phyloP scores from a whole-genome alignment of 1,140 invertebrate species.

The Formica exsecta region DNA sequence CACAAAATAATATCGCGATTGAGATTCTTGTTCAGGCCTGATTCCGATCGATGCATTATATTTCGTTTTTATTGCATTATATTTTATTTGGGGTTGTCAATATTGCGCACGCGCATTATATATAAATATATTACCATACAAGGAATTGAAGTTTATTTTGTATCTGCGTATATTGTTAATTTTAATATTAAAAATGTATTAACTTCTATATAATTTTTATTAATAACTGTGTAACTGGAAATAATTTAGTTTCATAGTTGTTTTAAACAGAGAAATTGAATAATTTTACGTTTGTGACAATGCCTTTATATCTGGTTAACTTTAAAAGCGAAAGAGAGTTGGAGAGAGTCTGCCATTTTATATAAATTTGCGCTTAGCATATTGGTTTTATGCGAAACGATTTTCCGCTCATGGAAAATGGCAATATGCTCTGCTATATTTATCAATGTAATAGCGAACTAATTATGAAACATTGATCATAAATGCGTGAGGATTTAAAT shows the following conservation, averaged over 20 bases:
- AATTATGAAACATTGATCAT: constrained; percentile 50
- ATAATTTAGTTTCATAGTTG: constrained; percentile 25
- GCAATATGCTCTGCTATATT: constrained; percentile 43
- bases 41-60: constrained; percentile 25
- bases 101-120: background rate
- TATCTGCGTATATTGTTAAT: constrained; percentile 3
- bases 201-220: constrained; percentile 26
- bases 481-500: constrained; percentile 37
- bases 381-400: constrained; percentile 51
- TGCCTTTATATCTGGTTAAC: constrained; percentile 31
- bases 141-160: constrained; percentile 40
- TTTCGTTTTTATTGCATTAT: background rate
- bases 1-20: background rate
- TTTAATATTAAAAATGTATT: constrained; percentile 21
- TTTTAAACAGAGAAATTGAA: constrained; percentile 13
- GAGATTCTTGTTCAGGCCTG: constrained; percentile 1
- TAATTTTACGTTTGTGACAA: constrained; percentile 8
- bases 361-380: constrained; percentile 46
- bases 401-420: constrained; percentile 23
- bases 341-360: constrained; percentile 30
- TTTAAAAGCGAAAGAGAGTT: constrained; percentile 46
- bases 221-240: background rate
- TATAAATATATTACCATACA: background rate
- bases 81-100: background rate
- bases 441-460: constrained; percentile 47